phyloP scores from a whole-genome alignment of 2,888 invertebrate genomes.

The Harpagoxenus sublaevis region DNA sequence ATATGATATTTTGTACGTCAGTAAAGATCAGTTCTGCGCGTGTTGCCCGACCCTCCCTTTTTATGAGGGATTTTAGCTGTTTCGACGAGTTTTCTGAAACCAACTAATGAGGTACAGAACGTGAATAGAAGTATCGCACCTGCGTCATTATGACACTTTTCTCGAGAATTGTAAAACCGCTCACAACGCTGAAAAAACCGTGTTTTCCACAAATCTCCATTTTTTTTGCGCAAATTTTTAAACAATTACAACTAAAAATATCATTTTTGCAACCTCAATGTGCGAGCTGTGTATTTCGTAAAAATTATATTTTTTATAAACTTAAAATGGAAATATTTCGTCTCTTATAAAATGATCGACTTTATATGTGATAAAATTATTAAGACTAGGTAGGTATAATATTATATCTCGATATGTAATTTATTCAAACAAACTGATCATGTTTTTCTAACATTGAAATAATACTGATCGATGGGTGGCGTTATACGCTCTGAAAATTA shows the following conservation, averaged over 20 bases:
- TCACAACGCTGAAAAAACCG: not conserved
- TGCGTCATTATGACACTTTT: constrained; percentile 22
- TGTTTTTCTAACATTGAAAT: not conserved
- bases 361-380: not conserved
- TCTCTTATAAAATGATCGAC: not conserved
- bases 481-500: not conserved
- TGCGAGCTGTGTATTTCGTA: not conserved
- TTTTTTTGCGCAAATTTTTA: not conserved
- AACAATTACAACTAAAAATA: constrained; percentile 2
- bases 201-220: not conserved
- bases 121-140: constrained; percentile 12
- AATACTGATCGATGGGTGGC: not conserved
- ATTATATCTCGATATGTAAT: not conserved
- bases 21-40: not conserved
- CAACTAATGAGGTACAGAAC: constrained; percentile 32
- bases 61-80: constrained; percentile 6
- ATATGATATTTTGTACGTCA: not conserved
- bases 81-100: constrained; percentile 26
- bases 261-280: not conserved
- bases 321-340: not conserved
- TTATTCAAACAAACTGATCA: not conserved
- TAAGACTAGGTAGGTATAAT: too few relatives aligned
- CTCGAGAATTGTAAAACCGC: constrained; percentile 13
- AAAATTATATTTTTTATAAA: not conserved
- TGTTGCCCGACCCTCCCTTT: not conserved